Percentiles rank a stretch among this genome's conserved stretches.
Evolutionary conservation across 2,888 invertebrate genomes (phyloP).

Genomic region (Lacanobia oleracea): DNA sequence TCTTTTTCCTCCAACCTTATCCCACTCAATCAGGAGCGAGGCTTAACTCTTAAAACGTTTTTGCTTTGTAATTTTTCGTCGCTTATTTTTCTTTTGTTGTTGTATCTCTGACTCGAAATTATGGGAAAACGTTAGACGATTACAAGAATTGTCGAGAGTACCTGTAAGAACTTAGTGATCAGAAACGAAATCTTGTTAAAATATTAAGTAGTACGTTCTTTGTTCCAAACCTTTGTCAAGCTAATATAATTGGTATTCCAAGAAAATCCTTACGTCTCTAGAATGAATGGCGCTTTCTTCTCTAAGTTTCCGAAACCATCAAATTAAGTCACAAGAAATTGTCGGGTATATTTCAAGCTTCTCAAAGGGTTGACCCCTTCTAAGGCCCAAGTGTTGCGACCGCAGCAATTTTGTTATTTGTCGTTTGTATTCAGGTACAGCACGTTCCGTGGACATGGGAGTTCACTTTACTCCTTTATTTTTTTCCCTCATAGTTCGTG

Average conservation of each 20-base stretch:
- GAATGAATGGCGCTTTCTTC: conserved; percentile 14
- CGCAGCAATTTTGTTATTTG: conserved; percentile 75
- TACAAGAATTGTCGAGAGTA: conserved; percentile 13
- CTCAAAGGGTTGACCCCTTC: conserved; percentile 70
- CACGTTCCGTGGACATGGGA: conserved; percentile 78
- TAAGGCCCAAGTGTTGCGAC: conserved; percentile 55
- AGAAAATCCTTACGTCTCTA: not conserved
- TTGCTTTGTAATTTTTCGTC: conserved; percentile 77
- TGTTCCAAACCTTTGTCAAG: conserved; percentile 26
- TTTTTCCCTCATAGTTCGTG: conserved; percentile 63
- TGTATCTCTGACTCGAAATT: conserved; percentile 50
- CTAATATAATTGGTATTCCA: conserved; percentile 27
- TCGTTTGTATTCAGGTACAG: conserved; percentile 82
- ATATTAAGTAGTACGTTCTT: conserved; percentile 12
- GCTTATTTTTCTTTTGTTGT: conserved; percentile 59
- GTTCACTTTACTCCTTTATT: conserved; percentile 75
- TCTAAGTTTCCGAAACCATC: conserved; percentile 47
- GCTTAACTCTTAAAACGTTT: conserved; percentile 78
- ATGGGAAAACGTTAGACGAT: conserved; percentile 36
- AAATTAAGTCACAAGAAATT: conserved; percentile 61
- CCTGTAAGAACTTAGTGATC: not conserved
- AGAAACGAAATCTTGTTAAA: conserved; percentile 11
- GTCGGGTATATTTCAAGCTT: conserved; percentile 64
- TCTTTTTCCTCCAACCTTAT: conserved; percentile 84
- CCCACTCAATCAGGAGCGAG: conserved; percentile 84